Percentiles rank a stretch among this genome's conserved stretches.
These are phyloP conservation scores for Drosophila fuyamai DNA, from an alignment of 1,140 invertebrate genomes.

Conservation along the genomic window DNA sequence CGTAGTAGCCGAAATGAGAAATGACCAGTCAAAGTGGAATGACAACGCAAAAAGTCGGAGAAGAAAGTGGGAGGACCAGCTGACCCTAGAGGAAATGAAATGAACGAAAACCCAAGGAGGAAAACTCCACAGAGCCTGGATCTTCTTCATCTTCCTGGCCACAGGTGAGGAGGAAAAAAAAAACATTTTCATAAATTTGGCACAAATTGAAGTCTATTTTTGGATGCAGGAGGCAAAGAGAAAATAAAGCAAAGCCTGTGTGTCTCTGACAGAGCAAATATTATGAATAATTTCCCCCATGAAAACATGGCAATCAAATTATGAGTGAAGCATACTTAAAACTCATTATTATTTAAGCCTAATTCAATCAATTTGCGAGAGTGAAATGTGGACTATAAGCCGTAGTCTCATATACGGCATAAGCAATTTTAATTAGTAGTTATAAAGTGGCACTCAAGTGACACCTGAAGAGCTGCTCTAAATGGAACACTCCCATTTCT, in stretches of 20 bases:
- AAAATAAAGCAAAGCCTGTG: constrained; percentile 9
- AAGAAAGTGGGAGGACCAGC: neutral
- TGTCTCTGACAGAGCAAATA: constrained; percentile 14
- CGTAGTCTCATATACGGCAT: constrained; percentile 2
- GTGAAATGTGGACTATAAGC: constrained; percentile 12
- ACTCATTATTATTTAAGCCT: constrained; percentile 35
- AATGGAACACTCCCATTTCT: constrained; percentile 41
- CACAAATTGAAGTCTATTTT: constrained; percentile 76
- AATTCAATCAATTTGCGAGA: constrained; percentile 31
- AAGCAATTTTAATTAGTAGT: constrained; percentile 46
- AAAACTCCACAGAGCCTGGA: constrained; percentile 4
- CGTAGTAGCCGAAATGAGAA: constrained; percentile 75
- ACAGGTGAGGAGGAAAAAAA: constrained; percentile 53
- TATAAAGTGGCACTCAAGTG: constrained; percentile 32
- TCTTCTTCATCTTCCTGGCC: constrained; percentile 28
- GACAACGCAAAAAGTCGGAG: constrained; percentile 46
- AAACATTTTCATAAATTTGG: constrained; percentile 71
- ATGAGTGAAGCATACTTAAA: constrained; percentile 25
- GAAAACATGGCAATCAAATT: constrained; percentile 44
- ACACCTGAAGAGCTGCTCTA: constrained; percentile 23
- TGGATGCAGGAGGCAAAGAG: constrained; percentile 29
- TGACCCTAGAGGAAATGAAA: constrained; percentile 51
- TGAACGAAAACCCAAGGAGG: constrained; percentile 16
- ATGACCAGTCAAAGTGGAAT: constrained; percentile 65
- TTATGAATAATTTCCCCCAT: constrained; percentile 36